Base-by-base conservation (phyloP, 2,113 vertebrate genomes). In the Cebidichthys violaceus region DNA sequence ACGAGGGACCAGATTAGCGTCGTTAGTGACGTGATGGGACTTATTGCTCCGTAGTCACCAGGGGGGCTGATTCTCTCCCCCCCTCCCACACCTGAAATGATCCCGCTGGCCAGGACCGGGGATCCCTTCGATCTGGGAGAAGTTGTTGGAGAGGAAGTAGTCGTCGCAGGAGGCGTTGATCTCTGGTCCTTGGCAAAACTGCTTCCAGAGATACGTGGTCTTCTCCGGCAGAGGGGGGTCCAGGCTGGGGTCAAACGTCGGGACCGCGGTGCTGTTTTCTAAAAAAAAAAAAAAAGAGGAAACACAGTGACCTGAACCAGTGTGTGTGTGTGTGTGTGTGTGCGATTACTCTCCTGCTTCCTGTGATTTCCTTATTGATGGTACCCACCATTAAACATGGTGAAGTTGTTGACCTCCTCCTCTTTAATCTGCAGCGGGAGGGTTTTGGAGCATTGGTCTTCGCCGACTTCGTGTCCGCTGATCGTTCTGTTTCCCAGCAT, bases 401-500 rank as follows among this genome's bases (percentile, higher is more conserved):
- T 93, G 62, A 68, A 8, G 85, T 94, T 94, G 0, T 86, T 75
- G 0, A 22, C 64, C 1, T 18, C 71, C 9, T 64, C 79, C 1
- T 83, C 78, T 47, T 67, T 83, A 7, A 20, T n/a, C 14, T 81
- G 76, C 73, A 82, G 71, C 7, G n/a, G 6, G 45, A 84, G 0
- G 0, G 92, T 95, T 84, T 97, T 98, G 1, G 70, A 92, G 89
- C 91, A 95, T 0, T 39, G 62, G 10, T 10, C 0, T 2, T 94
- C 94, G 0, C 81, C 47, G 2, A 97, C 73, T 9, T 93, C 88
- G 6, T 96, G 95, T 41, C 89, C 90, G 37, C 94, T 96, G 67
- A 98, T 94, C 0, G 96, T 97, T 15, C 96, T 92, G 83, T 98
- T 97, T 8, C 97, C 97, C 88, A 98, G 91, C 95, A 98, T 95